Evolutionary conservation across 1,140 invertebrate genomes (phyloP), one percentile per base, ranked within the genome.

Genomic region (Popillia japonica): DNA sequence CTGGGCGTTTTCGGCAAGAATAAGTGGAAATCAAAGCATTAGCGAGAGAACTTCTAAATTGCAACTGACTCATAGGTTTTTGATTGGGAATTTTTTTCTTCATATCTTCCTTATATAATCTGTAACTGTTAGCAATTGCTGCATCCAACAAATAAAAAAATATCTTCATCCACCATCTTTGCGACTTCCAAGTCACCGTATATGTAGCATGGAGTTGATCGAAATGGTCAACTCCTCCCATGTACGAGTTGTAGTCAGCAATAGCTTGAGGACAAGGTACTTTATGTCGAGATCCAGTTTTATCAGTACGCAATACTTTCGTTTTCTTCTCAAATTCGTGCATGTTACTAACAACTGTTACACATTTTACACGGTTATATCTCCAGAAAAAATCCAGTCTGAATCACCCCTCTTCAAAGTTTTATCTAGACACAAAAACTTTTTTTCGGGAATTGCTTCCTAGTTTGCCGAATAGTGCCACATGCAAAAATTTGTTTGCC

Each of bases 151-250:
- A 40, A 48, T 80, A 78, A 34, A 59, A 80, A 78, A 80, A 80
- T 8, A 80, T 22, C 6, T 44, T 59, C 10, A 78, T 9, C 79
- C 79, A 80, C 73, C 79, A 80, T 27, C 48, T 74, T 34, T 42
- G 8, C 6, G 72, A 75, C 48, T 78, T 78, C 77, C 77, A 78
- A 14, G 64, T 22, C 20, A 80, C 73, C 17, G 41, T 78, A 68
- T 80, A 78, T 40, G 9, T n/a, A 41, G 79, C 27, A 73, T 48
- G 77, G 40, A 76, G 76, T 72, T 84, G 77, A 79, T 81, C 81
- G 77, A 82, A 80, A 6, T 44, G 59, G 77, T 81, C 80, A 42
- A 83, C 82, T 72, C 80, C 82, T n/a, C 80, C 80, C 79, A 83
- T 83, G 40, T 80, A 55, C 40, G 72, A 73, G 76, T 83, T 83